Conservation (phyloP, 2,797 vertebrate species). For the Acestrorhynchus altus region DNA sequence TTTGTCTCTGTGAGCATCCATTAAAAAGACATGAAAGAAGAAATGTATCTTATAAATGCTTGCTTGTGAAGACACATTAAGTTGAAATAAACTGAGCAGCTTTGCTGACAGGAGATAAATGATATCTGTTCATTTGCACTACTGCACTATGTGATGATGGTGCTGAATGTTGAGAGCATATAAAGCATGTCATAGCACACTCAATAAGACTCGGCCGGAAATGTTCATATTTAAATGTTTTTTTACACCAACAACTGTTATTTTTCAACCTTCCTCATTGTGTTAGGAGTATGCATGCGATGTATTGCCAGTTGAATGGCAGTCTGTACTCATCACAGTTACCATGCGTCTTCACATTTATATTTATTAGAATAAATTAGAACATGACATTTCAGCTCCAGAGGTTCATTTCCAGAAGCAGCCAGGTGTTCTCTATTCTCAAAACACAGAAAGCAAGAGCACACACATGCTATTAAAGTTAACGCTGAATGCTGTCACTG, state of each 20-base stretch:
- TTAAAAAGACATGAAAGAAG: neutral
- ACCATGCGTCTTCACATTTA: neutral
- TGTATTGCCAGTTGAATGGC: neutral
- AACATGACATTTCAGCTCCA: neutral
- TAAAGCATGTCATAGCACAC: neutral
- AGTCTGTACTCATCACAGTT: neutral
- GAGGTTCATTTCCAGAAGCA: neutral
- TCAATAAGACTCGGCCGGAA: neutral
- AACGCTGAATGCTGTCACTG: constrained; percentile 29
- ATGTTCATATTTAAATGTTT: neutral
- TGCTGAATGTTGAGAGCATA: neutral
- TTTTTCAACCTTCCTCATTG: neutral
- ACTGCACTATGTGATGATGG: neutral
- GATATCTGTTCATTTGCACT: neutral
- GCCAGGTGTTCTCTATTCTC: neutral
- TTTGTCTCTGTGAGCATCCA: neutral
- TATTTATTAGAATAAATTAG: neutral
- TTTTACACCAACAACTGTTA: neutral
- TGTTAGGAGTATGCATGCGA: no score
- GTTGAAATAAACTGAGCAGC: neutral
- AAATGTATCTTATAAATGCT: neutral
- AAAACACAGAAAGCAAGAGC: constrained; percentile 14
- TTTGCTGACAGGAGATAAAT: neutral
- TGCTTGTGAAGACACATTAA: neutral
- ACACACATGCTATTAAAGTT: neutral